phyloP scores from a whole-genome alignment of 2,113 vertebrate species.

The Loxodonta africana region DNA sequence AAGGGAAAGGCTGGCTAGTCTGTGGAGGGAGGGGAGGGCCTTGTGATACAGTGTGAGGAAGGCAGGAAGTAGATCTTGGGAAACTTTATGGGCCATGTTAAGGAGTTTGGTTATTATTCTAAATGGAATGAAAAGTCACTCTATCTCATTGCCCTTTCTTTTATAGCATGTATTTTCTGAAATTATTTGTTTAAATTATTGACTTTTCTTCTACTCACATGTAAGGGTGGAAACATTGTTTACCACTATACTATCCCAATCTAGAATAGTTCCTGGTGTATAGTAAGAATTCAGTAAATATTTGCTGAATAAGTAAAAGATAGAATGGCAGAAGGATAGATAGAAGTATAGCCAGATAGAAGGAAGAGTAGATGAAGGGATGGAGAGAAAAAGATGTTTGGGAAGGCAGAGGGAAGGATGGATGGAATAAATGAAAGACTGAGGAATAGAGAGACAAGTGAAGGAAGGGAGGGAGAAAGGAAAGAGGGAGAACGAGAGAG shows the following conservation, averaged over 20 bases:
- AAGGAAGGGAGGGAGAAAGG: not conserved
- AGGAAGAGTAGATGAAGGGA: not conserved
- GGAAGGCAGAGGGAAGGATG: not conserved
- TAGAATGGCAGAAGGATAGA: not conserved
- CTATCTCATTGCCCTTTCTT: not conserved
- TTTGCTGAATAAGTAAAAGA: constrained; percentile 14
- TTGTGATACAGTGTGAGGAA: not conserved
- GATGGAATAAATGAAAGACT: not conserved
- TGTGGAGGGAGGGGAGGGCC: not conserved
- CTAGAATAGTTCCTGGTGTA: not conserved
- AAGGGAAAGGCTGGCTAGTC: not conserved
- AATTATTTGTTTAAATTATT: not conserved
- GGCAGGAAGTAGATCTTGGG: not conserved
- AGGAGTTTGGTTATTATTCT: not conserved
- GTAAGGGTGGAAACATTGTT: not conserved
- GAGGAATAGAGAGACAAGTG: not conserved
- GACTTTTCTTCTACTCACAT: not conserved
- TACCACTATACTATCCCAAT: not conserved
- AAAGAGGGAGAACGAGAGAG: not conserved
- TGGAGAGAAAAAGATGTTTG: not conserved
- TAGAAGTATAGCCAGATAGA: not conserved
- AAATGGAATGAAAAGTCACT: not conserved
- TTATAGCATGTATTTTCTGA: not conserved
- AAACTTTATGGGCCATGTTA: not conserved
- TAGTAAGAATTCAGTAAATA: not conserved